Conservation (phyloP, 2,797 vertebrate species). For the Rhabdomys pumilio region DNA sequence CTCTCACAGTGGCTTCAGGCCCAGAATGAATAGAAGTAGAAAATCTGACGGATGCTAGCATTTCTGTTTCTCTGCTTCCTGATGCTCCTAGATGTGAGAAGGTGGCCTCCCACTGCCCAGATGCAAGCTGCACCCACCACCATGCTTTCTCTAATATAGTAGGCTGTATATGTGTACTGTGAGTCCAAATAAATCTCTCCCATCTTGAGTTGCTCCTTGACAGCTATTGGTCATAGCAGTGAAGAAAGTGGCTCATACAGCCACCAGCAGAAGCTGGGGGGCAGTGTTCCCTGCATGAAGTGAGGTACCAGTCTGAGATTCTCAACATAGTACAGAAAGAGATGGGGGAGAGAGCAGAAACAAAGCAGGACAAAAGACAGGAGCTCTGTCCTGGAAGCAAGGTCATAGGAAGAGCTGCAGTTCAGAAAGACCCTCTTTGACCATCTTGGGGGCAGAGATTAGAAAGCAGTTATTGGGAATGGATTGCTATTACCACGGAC, state of each 20-base stretch:
- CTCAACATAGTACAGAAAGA: background rate
- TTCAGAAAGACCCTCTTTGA: background rate
- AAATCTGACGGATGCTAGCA: background rate
- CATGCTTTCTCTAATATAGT: background rate
- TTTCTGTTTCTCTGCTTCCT: background rate
- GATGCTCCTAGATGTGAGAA: background rate
- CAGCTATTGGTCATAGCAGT: background rate
- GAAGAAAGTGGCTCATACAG: background rate
- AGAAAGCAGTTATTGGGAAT: background rate
- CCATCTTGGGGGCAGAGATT: background rate
- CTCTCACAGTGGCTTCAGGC: background rate
- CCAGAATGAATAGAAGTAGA: background rate
- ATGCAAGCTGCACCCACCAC: rapidly evolving
- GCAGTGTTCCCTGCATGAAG: background rate
- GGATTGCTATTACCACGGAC: background rate
- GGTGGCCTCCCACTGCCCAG: background rate
- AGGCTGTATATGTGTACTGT: no score
- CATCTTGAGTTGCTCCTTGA: background rate
- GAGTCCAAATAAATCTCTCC: background rate
- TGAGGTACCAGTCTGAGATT: background rate
- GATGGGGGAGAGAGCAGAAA: background rate
- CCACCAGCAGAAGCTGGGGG: no score
- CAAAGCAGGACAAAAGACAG: background rate
- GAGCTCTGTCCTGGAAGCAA: background rate
- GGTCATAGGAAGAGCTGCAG: background rate